A percentile compares a stretch with the other conserved stretches of the same genome.
phyloP scores from a whole-genome alignment of 2,113 vertebrate species.

The Dermatemys mawii region DNA sequence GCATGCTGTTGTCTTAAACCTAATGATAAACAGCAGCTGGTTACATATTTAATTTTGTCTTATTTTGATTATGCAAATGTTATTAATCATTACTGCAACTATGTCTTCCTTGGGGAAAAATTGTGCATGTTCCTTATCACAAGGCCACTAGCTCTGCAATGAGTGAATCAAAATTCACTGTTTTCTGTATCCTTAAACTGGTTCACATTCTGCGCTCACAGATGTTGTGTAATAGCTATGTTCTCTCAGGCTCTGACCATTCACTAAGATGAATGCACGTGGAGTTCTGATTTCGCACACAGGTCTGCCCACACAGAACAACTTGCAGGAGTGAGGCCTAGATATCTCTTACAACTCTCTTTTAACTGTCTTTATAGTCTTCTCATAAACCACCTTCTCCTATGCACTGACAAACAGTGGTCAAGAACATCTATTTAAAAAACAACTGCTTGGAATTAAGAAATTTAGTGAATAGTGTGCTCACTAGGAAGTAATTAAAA shows the following conservation, averaged over 20 bases:
- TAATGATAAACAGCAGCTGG: background rate
- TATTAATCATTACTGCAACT: background rate
- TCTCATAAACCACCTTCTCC: conserved; percentile 7
- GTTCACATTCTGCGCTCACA: background rate
- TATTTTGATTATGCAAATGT: background rate
- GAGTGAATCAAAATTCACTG: background rate
- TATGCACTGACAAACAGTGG: background rate
- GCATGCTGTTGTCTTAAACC: background rate
- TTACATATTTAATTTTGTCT: background rate
- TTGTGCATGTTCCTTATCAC: background rate
- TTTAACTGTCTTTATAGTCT: conserved; percentile 14
- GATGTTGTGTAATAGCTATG: background rate
- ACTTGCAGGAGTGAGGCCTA: background rate
- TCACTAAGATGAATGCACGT: background rate
- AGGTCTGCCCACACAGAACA: background rate
- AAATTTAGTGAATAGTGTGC: conserved; percentile 38
- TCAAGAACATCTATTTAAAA: background rate
- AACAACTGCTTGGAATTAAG: conserved; percentile 38
- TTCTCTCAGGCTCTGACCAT: background rate
- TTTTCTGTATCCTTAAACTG: background rate
- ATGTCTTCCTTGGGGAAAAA: background rate
- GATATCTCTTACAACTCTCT: background rate
- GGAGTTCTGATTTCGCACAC: background rate
- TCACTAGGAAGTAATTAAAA: conserved; percentile 57
- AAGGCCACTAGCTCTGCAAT: background rate